Percentiles rank a stretch among this genome's conserved stretches.
These are phyloP conservation scores for Notothenia rossii DNA, from an alignment of 2,113 vertebrate species.

Conservation along the genomic window DNA sequence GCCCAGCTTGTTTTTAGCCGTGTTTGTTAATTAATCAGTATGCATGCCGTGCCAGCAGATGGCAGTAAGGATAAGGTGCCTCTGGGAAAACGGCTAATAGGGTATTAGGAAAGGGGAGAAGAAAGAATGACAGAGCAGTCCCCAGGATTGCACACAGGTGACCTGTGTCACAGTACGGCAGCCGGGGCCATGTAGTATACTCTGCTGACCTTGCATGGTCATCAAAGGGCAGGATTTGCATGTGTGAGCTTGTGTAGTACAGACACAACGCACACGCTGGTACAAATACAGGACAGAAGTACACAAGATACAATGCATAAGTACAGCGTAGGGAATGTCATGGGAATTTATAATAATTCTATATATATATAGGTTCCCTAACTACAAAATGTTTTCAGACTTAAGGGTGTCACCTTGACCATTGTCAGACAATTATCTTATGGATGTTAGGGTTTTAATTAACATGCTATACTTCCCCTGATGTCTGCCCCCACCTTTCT, in stretches of 20 bases:
- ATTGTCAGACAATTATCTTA: no score
- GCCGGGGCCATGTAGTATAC: conserved; percentile 31
- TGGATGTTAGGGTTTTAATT: no score
- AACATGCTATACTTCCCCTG: no score
- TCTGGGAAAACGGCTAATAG: conserved; percentile 68
- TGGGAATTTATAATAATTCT: no score
- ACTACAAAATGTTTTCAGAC: no score
- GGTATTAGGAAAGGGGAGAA: conserved; percentile 50
- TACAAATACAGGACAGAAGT: conserved; percentile 22
- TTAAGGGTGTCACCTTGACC: no score
- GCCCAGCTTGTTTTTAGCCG: conserved; percentile 60
- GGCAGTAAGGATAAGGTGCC: conserved; percentile 73
- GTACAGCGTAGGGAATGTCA: neutral
- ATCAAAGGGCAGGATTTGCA: conserved; percentile 62
- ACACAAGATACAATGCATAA: conserved; percentile 11
- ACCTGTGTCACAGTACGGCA: conserved; percentile 69
- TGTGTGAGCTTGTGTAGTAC: conserved; percentile 43
- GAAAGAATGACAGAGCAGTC: conserved; percentile 55
- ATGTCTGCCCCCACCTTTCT: no score
- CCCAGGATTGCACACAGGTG: conserved; percentile 72
- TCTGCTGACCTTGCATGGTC: conserved; percentile 44
- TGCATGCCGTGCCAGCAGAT: conserved; percentile 74
- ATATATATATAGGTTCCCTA: no score
- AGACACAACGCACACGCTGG: conserved; percentile 17
- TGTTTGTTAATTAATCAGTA: conserved; percentile 70